Evolutionary conservation across 2,888 invertebrate genomes (phyloP), one percentile per base, ranked within the genome.

Genomic region (Tineola bisselliella): DNA sequence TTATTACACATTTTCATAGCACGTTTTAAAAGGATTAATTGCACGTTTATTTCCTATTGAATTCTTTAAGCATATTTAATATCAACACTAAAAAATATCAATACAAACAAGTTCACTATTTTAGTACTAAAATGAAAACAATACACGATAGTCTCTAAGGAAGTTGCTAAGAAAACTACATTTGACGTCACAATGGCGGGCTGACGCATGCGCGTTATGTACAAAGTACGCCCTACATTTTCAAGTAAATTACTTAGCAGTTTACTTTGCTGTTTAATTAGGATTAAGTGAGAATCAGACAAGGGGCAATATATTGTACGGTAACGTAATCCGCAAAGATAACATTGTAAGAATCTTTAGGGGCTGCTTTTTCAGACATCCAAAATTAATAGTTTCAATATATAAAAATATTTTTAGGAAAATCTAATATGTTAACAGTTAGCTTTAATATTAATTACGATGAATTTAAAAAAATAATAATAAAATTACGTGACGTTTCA

Each of bases 121-220:
- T 56, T 19, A 19, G 8, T 13, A 56, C 10, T 25, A 56, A 56
- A 56, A 19, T 2, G 19, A 56, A 18, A 38, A 38, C 38, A 3
- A 38, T 10, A 65, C 61, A 69, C 74, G 67, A 67, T 70, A 70
- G 68, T 73, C 73, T 72, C 69, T 66, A 66, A 71, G 74, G 74
- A 73, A 70, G 72, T 66, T 67, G 69, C 70, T 68, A 65, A 67
- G 65, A 71, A 71, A 69, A 82, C 81, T 83, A 74, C 66, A 61
- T 61, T 70, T 81, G 77, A 82, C 81, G 83, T 84, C 86, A 83
- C 72, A 63, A 67, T 79, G 78, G 76, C 76, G 79, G 76, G 76
- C 69, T 75, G 70, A 68, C 82, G 83, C 84, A 81, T 81, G 86
- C 84, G 86, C 70, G 67, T 54, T 3, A 18, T 8, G n/a, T 17